Base-by-base conservation (phyloP, 2,113 vertebrate genomes). In the Physeter macrocephalus region DNA sequence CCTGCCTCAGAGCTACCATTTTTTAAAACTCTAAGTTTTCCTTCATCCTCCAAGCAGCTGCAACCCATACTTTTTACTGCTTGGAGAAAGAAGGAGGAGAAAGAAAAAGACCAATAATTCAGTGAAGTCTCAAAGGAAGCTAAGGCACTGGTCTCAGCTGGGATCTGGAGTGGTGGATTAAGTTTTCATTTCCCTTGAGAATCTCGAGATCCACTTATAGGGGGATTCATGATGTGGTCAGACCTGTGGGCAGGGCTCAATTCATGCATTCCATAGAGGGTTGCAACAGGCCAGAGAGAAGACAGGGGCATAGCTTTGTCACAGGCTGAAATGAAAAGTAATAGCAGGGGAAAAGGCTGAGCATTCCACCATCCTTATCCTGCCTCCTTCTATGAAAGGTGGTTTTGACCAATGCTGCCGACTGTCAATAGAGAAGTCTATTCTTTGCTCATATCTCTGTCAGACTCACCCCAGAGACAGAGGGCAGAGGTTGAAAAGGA, bases 1-100 rank as follows among this genome's bases (percentile, higher is more conserved):
- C 91, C 96, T 98, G 96, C 97, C 97, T 97, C 77, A 77, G 5
- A 36, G 5, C 84, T 94, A 98, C 72, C 90, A 96, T 95, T 96
- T 96, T 88, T 54, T 41, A 93, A 95, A 95, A 41, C 67, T 94
- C 54, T 72, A 71, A 21, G 29, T 95, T 91, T 95, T 95, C 78
- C 95, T 97, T 96, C 94, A 97, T 96, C 78, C 31, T 93, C 82
- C 1, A 39, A 97, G 95, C 20, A 93, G 81, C 66, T 93, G 39
- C 64, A 94, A 8, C 13, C 49, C 57, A 82, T 95, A 97, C n/a
- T 61, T 93, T 96, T 75, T 78, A 12, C 88, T 97, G 39, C 1
- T 94, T 43, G 69, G 23, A 72, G 39, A 81, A 88, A 74, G 69
- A 34, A 93, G 81, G 39, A 9, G 49, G 27, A 85, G 14, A 77